Evolutionary conservation across 2,888 invertebrate genomes (phyloP), one percentile per base, ranked within the genome.

Genomic region (Drosophila pseudotalamancana): DNA sequence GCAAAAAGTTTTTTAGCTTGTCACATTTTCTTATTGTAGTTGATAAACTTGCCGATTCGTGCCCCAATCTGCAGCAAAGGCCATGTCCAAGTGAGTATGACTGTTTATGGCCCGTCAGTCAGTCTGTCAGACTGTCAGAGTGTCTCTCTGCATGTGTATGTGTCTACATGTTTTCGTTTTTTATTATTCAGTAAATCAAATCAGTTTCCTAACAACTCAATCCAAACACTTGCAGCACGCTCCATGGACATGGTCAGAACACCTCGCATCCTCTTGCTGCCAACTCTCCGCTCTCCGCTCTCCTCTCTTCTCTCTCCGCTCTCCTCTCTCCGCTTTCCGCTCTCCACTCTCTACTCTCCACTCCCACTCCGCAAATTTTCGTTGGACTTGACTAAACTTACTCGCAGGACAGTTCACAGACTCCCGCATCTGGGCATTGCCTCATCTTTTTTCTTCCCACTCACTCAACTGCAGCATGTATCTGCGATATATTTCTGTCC

Each of bases 171-270:
- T 68, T 83, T 83, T 70, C 83, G 83, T 76, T 81, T 80, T 81
- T 81, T 81, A 81, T 81, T 86, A 86, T 81, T 81, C 83, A 87
- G 83, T 84, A 84, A 84, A 84, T 84, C 83, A 84, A 84, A 84
- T 84, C 83, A 84, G 83, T 87, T 84, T 87, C 85, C 87, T 84
- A 87, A 87, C 83, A 87, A 87, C 87, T 87, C 85, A 84, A 84
- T 84, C 85, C 83, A 83, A 84, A 77, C 87, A 87, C 84, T 87
- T 81, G 84, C 84, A 72, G 72, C 87, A 82, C 84, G 81, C 81
- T 79, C 69, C 78, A 63, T 51, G 71, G 64, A 74, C 78, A 72
- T 77, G 82, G 53, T 51, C 50, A 37, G 19, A 16, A 56, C 74
- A 68, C 54, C 46, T 55, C 45, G 16, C 43, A 5, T 11, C 34